Base-by-base conservation (phyloP, 2,888 invertebrate species). In the Pandemis cinnamomeana region DNA sequence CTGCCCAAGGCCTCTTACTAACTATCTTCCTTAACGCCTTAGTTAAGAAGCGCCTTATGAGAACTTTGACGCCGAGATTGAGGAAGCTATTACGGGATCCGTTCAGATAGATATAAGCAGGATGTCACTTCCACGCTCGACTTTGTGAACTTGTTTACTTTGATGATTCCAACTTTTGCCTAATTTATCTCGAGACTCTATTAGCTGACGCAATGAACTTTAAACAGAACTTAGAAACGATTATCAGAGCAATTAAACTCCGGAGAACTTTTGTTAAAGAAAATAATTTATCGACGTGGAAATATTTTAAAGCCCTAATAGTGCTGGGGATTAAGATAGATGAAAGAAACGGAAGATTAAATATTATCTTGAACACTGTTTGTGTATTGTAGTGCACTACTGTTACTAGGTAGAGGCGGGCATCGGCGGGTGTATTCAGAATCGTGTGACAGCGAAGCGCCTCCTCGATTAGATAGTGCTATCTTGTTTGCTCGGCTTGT, bases 1-100 rank as follows among this genome's bases (percentile, higher is more conserved):
- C 90, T 86, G 86, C 87, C 87, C 89, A 92, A 91, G 91, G 89
- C 91, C 92, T 91, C 91, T 89, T 86, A 88, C 91, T 88, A 91
- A 91, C 91, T 94, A 93, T 92, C 91, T 91, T 92, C 91, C 91
- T 92, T 91, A 91, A 91, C 91, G 93, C 92, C 91, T 91, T 91
- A 93, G 91, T 92, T 93, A 93, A 93, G 92, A 91, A 92, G 90
- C 91, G 91, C 88, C 93, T 92, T 92, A 93, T 91, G 93, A 93
- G 93, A 93, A 93, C 93, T 93, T 93, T 91, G 92, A 92, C 92
- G 92, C 88, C 82, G 90, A 92, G 92, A 93, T 93, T 93, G 93
- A 93, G 91, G 92, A 93, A 93, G 93, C 93, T 91, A 94, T 93
- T 93, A 93, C 89, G 87, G 88, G 90, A 89, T 91, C 91, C 90